These are phyloP conservation scores for Donacobius atricapilla DNA, from an alignment of 2,113 vertebrate genomes.

Conservation along the genomic window DNA sequence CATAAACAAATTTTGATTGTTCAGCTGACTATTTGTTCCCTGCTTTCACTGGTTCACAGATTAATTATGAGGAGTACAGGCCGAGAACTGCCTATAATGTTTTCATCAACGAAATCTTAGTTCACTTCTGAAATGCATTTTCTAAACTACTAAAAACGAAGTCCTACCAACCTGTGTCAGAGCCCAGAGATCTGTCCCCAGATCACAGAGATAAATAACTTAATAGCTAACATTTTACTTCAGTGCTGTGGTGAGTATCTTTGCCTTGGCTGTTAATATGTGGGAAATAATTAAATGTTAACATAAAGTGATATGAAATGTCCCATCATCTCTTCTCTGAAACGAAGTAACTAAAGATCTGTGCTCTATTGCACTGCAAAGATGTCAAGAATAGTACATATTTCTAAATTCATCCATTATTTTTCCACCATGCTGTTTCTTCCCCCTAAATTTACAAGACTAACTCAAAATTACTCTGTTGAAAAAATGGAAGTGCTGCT, in stretches of 20 bases:
- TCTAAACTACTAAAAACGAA: neutral
- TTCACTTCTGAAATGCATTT: neutral
- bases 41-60: neutral
- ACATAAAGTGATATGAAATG: neutral
- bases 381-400: neutral
- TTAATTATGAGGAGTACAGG: neutral
- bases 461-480: neutral
- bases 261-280: neutral
- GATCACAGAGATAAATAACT: neutral
- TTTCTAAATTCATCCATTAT: neutral
- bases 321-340: neutral
- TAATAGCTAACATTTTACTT: slow-evolving; percentile 36
- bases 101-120: neutral
- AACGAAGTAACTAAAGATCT: neutral
- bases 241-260: neutral
- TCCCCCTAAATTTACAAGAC: neutral
- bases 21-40: neutral
- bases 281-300: slow-evolving; percentile 19
- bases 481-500: neutral
- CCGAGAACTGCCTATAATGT: neutral
- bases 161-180: neutral
- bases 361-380: neutral
- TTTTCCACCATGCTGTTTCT: neutral
- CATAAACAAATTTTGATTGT: neutral
- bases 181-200: neutral